phyloP scores from a whole-genome alignment of 2,888 invertebrate genomes.

The Azorinus chamasolen region DNA sequence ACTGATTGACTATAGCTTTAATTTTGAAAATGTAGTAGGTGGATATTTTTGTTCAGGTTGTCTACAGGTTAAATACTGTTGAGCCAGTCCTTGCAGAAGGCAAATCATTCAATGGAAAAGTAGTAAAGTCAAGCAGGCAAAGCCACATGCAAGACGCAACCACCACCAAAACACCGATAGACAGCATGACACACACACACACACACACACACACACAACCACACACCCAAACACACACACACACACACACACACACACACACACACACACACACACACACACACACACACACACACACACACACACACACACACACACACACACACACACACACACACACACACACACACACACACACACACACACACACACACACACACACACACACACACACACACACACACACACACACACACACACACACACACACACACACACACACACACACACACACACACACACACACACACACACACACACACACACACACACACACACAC shows the following conservation, averaged over 20 bases:
- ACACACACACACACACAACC: no score
- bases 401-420: slow-evolving; percentile 13
- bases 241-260: slow-evolving; percentile 10
- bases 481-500: slow-evolving; percentile 13
- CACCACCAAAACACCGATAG: no score
- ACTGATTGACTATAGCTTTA: no score
- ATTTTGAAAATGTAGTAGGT: no score
- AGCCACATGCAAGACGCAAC: no score
- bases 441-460: slow-evolving; percentile 13
- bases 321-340: slow-evolving; percentile 13
- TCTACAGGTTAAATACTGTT: no score
- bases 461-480: slow-evolving; percentile 13
- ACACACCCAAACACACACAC: no score
- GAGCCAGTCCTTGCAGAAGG: no score
- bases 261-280: slow-evolving; percentile 13
- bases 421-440: slow-evolving; percentile 13
- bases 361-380: slow-evolving; percentile 13
- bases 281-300: slow-evolving; percentile 13
- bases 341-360: slow-evolving; percentile 13
- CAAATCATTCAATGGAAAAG: no score
- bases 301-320: slow-evolving; percentile 13
- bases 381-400: slow-evolving; percentile 13
- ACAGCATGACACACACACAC: slow-evolving; percentile 11
- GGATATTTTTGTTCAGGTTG: no score
- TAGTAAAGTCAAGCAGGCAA: no score